Conservation (phyloP, 2,888 invertebrate genomes). For the Tolmerus cingulatus region DNA sequence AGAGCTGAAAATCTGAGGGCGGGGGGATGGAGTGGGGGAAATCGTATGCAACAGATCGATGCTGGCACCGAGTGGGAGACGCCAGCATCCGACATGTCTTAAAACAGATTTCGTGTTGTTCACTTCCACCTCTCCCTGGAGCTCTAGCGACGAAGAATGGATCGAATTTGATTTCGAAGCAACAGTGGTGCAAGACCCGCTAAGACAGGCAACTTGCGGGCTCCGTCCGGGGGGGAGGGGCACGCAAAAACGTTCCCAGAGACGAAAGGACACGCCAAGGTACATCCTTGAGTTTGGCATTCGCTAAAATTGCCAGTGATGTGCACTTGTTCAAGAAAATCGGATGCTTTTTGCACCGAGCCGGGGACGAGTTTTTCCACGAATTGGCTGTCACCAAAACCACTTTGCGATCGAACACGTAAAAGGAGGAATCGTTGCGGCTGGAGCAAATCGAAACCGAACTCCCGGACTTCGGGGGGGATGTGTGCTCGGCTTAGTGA, state of each 20-base stretch:
- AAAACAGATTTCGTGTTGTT: constrained; percentile 30
- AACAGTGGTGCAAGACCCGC: constrained; percentile 24
- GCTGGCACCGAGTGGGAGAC: background rate
- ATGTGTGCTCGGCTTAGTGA: background rate
- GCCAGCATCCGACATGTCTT: constrained; percentile 12
- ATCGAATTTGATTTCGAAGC: constrained; percentile 30
- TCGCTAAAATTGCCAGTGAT: constrained; percentile 22
- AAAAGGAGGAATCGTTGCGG: constrained; percentile 29
- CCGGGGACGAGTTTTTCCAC: background rate
- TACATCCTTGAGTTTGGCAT: constrained; percentile 22
- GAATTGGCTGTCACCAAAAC: constrained; percentile 38
- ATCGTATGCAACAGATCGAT: constrained; percentile 34
- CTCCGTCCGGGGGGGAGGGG: background rate
- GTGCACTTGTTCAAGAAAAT: constrained; percentile 28
- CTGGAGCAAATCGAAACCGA: constrained; percentile 17
- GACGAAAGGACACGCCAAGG: background rate
- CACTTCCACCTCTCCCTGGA: background rate
- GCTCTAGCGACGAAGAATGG: background rate
- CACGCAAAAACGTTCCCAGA: background rate
- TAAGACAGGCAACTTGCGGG: background rate
- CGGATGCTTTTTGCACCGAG: background rate
- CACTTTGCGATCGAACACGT: constrained; percentile 35
- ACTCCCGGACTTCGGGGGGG: background rate
- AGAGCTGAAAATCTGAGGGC: background rate
- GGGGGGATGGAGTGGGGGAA: background rate